Evolutionary conservation across 64 coral and sea anemone genomes (phyloP), one percentile per base, ranked within the genome.

Genomic region (Hydrozoanthus tunicans): DNA sequence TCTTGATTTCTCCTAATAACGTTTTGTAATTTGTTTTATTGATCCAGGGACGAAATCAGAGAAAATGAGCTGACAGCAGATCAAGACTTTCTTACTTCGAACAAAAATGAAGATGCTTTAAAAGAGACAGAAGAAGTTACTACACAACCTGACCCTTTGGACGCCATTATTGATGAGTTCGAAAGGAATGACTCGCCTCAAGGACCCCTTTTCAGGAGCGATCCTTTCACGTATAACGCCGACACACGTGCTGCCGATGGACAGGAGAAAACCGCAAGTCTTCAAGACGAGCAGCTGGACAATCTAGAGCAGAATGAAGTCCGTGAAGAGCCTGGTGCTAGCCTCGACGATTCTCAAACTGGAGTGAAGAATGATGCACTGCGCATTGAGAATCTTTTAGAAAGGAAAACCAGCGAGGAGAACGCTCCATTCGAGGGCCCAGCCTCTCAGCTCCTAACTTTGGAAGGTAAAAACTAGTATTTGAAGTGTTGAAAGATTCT

Each of bases 161-260:
- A 82, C 53, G 25, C 59, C 9, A 13, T 82, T 32, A 53, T 82
- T 64, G 59, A 64, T 52, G 80, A 82, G 26, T 82, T 82, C 64
- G 80, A 82, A 62, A 82, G 80, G 12, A 65, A 82, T 82, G 60
- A 64, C 17, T 10, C 14, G 64, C 79, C 59, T 26, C 59, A 59
- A 5, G 13, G 25, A 20, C 0, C 27, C 7, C 60, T 64, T 0
- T 6, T 7, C 53, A 27, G 4, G 4, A 17, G 20, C 7, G 14
- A 27, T 10, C 59, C 4, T 43, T 3, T 52, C 10, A 64, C 7
- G 0, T 25, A 82, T 4, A 52, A 51, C 6, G 27, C 23, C 13
- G 59, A 14, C 32, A 63, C 1, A 82, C 72, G 25, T 4, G 72
- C 5, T 32, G 13, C 60, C 58, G 4, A 15, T 23, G 10, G 52